Conservation (phyloP, 2,113 vertebrate genomes). For the Sciurus niger region DNA sequence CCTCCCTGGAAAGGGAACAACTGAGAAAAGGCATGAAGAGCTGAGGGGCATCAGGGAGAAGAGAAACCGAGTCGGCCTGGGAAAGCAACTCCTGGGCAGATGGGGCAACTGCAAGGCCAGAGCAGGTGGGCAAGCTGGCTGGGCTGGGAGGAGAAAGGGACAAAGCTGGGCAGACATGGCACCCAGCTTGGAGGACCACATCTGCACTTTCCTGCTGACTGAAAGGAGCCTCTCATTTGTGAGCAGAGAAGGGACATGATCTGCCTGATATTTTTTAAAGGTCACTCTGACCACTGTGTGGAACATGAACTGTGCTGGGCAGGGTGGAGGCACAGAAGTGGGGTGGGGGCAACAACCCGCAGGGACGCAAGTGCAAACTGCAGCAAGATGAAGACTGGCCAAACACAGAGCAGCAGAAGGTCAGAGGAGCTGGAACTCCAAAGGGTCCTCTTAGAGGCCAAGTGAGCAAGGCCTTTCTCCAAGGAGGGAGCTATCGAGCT, state of each 20-base stretch:
- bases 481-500: fast-evolving
- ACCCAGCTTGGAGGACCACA: not conserved
- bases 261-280: not conserved
- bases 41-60: not conserved
- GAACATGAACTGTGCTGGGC: not conserved
- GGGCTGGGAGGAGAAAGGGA: not conserved
- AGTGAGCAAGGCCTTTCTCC: not conserved
- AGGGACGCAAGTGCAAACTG: fast-evolving
- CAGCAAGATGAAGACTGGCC: not conserved
- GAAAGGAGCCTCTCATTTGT: not conserved
- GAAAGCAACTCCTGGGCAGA: not conserved
- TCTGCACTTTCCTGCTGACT: not conserved
- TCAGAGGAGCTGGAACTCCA: not conserved
- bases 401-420: too few species aligned
- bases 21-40: not conserved
- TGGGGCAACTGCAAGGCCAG: not conserved
- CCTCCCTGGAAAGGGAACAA: not conserved
- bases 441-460: not conserved
- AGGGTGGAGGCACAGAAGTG: not conserved
- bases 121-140: too few species aligned
- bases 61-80: not conserved
- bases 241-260: not conserved
- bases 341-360: too few species aligned
- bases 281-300: not conserved
- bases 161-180: not conserved